Conservation (phyloP, 2,888 invertebrate genomes). For the Cheiracanthium punctorium region DNA sequence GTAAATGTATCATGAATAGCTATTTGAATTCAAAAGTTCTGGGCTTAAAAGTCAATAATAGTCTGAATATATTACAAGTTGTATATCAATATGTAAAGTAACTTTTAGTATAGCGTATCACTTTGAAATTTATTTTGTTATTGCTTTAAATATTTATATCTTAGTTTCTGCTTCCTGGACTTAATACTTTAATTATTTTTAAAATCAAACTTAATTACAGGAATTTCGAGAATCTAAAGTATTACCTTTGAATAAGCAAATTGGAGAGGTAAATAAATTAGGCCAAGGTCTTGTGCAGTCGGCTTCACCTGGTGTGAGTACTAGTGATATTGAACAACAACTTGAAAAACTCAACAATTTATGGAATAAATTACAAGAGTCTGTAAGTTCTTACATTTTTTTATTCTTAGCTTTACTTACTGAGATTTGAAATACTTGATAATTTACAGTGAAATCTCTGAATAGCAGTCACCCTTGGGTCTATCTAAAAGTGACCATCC, state of each 20-base stretch:
- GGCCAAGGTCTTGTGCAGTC: constrained; percentile 92
- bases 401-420: too few relatives aligned
- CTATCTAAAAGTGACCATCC: too few relatives aligned
- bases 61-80: too few relatives aligned
- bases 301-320: constrained; percentile 90
- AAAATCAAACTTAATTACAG: constrained; percentile 70
- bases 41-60: too few relatives aligned
- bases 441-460: too few relatives aligned
- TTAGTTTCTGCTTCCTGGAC: too few relatives aligned
- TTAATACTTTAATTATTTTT: neutral
- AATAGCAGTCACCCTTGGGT: too few relatives aligned
- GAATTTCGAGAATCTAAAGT: constrained; percentile 84
- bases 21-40: too few relatives aligned
- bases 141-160: neutral
- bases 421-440: too few relatives aligned
- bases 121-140: constrained; percentile 65
- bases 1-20: too few relatives aligned
- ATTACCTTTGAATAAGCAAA: constrained; percentile 87
- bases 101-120: too few relatives aligned
- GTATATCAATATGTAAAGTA: too few relatives aligned
- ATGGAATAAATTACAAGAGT: constrained; percentile 94
- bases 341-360: constrained; percentile 92
- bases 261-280: constrained; percentile 88
- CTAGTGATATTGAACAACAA: constrained; percentile 89
- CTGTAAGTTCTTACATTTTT: constrained; percentile 76